These are phyloP conservation scores for Petaurus breviceps DNA, from an alignment of 2,113 vertebrate genomes.

Conservation along the genomic window DNA sequence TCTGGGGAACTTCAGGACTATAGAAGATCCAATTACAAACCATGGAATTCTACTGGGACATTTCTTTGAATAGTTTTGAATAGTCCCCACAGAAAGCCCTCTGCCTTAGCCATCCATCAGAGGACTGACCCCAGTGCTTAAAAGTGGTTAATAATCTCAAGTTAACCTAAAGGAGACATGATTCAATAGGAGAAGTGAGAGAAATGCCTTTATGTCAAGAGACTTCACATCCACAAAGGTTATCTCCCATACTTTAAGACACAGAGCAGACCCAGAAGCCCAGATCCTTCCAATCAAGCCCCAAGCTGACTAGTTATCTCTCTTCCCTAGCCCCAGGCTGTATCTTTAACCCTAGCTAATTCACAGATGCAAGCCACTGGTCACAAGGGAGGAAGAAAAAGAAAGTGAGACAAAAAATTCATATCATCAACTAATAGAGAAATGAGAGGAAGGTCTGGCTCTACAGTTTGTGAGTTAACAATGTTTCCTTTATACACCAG, in stretches of 20 bases:
- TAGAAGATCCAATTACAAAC: background rate
- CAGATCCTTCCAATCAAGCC: background rate
- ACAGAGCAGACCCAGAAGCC: background rate
- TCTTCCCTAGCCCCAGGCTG: background rate
- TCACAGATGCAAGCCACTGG: background rate
- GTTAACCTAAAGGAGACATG: background rate
- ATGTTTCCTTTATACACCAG: background rate
- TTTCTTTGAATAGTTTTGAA: background rate
- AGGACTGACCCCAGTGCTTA: background rate
- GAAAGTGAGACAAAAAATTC: background rate
- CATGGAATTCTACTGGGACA: background rate
- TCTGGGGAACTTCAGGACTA: background rate
- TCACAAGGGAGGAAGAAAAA: background rate
- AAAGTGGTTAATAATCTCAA: background rate
- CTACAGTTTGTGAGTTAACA: background rate
- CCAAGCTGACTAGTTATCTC: background rate
- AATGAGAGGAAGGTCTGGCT: background rate
- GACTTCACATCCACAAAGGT: background rate
- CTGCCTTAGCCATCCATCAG: background rate
- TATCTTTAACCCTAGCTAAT: background rate
- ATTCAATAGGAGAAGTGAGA: background rate
- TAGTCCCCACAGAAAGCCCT: background rate
- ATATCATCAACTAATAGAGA: background rate
- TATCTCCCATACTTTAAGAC: background rate
- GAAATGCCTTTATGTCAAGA: background rate